Percentiles rank a stretch among this genome's conserved stretches.
These are phyloP conservation scores for Magallana gigas DNA, from an alignment of 1,140 invertebrate species.

Conservation along the genomic window DNA sequence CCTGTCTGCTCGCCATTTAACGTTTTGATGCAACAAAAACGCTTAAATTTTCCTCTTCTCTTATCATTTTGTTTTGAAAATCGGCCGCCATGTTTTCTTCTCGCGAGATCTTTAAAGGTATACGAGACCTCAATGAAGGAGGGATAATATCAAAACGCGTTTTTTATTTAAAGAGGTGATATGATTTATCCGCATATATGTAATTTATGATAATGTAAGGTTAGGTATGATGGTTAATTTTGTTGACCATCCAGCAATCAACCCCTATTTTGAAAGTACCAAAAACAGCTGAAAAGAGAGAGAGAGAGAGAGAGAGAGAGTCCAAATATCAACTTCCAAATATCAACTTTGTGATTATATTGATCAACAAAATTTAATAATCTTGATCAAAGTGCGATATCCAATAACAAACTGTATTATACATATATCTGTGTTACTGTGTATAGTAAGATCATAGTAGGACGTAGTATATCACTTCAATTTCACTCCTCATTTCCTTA, in stretches of 20 bases:
- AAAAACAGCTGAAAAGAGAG: not conserved
- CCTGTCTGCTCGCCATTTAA: slow-evolving; percentile 11
- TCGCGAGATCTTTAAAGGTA: not conserved
- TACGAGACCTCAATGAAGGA: not conserved
- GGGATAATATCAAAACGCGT: not conserved
- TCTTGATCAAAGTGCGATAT: too few relatives aligned
- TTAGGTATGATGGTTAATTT: too few relatives aligned
- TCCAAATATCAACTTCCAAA: not conserved
- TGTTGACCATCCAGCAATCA: too few relatives aligned
- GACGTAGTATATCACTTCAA: not conserved
- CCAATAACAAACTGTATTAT: too few relatives aligned
- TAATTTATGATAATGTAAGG: too few relatives aligned
- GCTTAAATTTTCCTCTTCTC: not conserved
- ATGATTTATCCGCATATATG: too few relatives aligned
- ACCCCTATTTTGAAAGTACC: not conserved
- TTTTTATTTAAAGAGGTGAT: not conserved
- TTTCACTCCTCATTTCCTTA: too few relatives aligned
- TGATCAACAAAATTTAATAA: too few relatives aligned
- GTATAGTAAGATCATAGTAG: too few relatives aligned
- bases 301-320: slow-evolving; percentile 4
- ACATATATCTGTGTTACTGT: too few relatives aligned
- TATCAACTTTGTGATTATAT: too few relatives aligned
- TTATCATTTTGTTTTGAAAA: slow-evolving; percentile 20
- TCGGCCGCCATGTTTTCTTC: slow-evolving; percentile 4
- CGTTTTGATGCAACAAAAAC: not conserved